Evolutionary conservation across 2,888 invertebrate genomes (phyloP).

Genomic region (Hydroisotoma schaefferi): DNA sequence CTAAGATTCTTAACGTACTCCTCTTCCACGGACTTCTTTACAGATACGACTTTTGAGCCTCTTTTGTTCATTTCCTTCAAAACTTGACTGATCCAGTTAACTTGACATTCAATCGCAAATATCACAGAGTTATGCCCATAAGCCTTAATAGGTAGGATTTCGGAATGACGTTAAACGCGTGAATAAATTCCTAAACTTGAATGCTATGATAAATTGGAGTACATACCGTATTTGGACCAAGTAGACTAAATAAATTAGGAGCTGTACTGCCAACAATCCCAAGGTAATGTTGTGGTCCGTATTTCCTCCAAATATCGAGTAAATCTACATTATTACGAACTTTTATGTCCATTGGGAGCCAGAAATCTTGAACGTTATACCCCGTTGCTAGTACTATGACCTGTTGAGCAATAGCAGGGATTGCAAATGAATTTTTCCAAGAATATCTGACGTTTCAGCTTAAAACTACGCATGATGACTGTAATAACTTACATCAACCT

Average conservation of each 20-base stretch:
- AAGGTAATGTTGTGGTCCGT: slow-evolving; percentile 28
- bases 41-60: background rate
- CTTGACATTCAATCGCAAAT: slow-evolving; percentile 20
- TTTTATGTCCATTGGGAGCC: slow-evolving; percentile 33
- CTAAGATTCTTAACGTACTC: background rate
- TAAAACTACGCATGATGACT: background rate
- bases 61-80: slow-evolving; percentile 11
- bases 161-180: background rate
- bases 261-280: slow-evolving; percentile 24
- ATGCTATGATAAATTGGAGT: too few relatives aligned
- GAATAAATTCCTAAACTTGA: too few relatives aligned
- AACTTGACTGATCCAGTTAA: background rate
- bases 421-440: background rate
- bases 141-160: background rate
- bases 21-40: background rate
- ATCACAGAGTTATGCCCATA: slow-evolving; percentile 6
- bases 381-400: slow-evolving; percentile 42
- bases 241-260: slow-evolving; percentile 38
- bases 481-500: slow-evolving; percentile 31
- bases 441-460: too few relatives aligned
- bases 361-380: slow-evolving; percentile 40
- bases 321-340: slow-evolving; percentile 26
- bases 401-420: slow-evolving; percentile 6
- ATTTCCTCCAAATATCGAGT: slow-evolving; percentile 23
- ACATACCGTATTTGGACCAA: slow-evolving; percentile 35